phyloP scores from a whole-genome alignment of 2,113 vertebrate species.

The Pterocles gutturalis region DNA sequence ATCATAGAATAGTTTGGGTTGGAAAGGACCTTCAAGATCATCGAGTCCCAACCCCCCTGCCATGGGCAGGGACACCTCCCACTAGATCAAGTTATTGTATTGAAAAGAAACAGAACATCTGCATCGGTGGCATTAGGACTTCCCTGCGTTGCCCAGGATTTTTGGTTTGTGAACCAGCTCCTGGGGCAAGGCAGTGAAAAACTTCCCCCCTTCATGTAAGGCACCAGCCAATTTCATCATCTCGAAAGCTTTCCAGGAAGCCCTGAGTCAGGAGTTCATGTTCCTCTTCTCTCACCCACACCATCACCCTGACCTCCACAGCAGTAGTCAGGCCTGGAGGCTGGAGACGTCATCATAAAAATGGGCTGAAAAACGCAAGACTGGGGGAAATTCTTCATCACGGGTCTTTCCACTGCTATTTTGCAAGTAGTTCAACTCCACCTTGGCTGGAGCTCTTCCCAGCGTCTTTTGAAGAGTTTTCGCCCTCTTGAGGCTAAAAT shows the following conservation, averaged over 20 bases:
- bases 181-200: not conserved
- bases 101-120: not conserved
- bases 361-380: rapidly evolving
- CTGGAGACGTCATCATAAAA: not conserved
- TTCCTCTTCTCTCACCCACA: not conserved
- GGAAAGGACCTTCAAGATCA: no score
- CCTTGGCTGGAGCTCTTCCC: not conserved
- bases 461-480: not conserved
- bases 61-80: no score
- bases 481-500: constrained; percentile 47
- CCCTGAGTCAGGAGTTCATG: not conserved
- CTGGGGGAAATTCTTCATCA: not conserved
- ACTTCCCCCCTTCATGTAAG: not conserved
- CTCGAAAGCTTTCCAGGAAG: constrained; percentile 1
- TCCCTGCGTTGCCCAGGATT: rapidly evolving
- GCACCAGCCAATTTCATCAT: not conserved
- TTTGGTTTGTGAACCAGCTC: not conserved
- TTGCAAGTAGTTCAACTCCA: not conserved
- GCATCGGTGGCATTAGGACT: rapidly evolving
- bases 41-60: no score
- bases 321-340: not conserved
- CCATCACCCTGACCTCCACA: not conserved
- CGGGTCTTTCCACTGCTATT: rapidly evolving
- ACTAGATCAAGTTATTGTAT: no score
- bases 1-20: no score